Percentiles rank a stretch among this genome's conserved stretches.
Evolutionary conservation across 2,888 invertebrate species (phyloP).

Genomic region (Pachymerium ferrugineum): DNA sequence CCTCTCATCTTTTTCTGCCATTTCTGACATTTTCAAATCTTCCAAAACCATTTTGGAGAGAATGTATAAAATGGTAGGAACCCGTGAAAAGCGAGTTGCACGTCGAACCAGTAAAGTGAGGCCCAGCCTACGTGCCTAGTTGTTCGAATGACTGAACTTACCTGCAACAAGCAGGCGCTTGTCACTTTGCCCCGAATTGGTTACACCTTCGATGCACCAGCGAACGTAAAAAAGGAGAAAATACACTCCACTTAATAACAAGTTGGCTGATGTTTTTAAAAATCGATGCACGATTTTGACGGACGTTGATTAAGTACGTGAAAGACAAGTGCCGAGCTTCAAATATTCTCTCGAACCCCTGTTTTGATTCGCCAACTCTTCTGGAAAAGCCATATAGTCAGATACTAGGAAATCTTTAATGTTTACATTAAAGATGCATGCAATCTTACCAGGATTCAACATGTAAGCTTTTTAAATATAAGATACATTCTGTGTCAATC

Average conservation of each 20-base stretch:
- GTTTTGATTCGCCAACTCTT: no score
- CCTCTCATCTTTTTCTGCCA: conserved; percentile 15
- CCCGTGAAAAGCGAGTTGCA: conserved; percentile 21
- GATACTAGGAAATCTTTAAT: no score
- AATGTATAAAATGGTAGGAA: conserved; percentile 22
- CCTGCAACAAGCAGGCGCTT: not conserved
- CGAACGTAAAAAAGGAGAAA: no score
- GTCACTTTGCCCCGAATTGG: conserved; percentile 15
- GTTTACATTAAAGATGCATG: no score
- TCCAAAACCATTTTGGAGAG: conserved; percentile 21
- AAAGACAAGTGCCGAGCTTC: no score
- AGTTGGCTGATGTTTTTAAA: not conserved
- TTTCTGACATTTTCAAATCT: conserved; percentile 19
- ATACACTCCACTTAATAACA: not conserved
- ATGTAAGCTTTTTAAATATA: no score
- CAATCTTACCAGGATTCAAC: no score
- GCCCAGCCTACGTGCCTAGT: conserved; percentile 19
- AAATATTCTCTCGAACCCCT: no score
- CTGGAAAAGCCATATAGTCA: no score
- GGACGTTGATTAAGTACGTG: not conserved
- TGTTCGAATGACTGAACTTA: conserved; percentile 7
- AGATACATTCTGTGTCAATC: no score
- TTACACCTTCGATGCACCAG: not conserved
- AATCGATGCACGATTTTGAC: not conserved
- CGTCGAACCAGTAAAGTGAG: conserved; percentile 15